These are phyloP conservation scores for Platalea minor DNA, from an alignment of 2,797 vertebrate genomes.

Conservation along the genomic window DNA sequence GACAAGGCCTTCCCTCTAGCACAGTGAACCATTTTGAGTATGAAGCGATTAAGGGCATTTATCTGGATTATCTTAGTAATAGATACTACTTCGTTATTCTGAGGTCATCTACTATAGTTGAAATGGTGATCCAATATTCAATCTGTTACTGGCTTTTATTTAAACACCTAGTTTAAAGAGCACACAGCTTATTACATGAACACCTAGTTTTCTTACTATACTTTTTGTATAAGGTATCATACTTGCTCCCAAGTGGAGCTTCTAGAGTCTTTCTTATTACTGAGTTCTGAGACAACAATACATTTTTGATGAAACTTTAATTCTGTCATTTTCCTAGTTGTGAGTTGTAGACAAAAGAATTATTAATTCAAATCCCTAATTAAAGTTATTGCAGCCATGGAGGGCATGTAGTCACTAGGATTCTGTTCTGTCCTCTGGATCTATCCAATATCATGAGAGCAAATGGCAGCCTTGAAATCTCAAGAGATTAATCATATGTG, in stretches of 20 bases:
- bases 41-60: background rate
- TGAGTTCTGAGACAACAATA: background rate
- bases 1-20: background rate
- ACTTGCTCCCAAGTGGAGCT: background rate
- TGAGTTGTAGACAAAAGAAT: background rate
- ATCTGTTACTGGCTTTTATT: background rate
- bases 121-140: background rate
- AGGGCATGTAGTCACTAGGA: rapidly evolving
- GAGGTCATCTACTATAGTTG: background rate
- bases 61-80: background rate
- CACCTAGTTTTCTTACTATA: background rate
- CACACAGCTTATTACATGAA: background rate
- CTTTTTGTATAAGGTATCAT: background rate
- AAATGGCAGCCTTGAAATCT: background rate
- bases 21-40: background rate
- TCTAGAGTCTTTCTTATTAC: background rate
- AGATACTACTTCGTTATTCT: background rate
- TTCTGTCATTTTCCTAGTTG: background rate
- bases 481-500: background rate
- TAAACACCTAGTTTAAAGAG: background rate
- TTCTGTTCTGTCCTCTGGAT: background rate
- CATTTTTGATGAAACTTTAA: background rate
- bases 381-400: background rate
- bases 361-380: background rate
- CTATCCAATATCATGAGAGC: background rate